phyloP scores from a whole-genome alignment of 2,797 vertebrate genomes.

The Alfaro cultratus region DNA sequence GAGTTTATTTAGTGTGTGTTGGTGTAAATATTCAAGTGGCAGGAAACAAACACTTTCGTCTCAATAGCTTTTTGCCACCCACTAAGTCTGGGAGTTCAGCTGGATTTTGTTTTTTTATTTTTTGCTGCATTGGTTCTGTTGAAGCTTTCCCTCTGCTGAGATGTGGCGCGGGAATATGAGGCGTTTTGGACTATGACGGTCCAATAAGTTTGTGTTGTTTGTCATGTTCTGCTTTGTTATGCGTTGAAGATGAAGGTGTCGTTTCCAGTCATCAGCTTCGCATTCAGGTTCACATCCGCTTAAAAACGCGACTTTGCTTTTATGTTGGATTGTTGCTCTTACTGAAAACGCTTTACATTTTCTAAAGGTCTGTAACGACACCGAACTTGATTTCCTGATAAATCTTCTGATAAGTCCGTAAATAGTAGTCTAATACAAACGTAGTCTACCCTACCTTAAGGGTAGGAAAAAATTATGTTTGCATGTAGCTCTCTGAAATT shows the following conservation, averaged over 20 bases:
- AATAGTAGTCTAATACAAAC: neutral
- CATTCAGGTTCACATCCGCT: neutral
- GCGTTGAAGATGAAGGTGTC: neutral
- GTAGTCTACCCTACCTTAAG: no score
- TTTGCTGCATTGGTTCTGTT: conserved; percentile 31
- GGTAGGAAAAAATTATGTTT: neutral
- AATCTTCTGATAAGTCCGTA: neutral
- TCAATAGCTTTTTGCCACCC: neutral
- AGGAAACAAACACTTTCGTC: conserved; percentile 34
- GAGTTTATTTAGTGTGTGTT: conserved; percentile 17
- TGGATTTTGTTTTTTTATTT: conserved; percentile 17
- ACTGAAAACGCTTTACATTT: neutral
- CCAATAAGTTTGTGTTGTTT: conserved; percentile 12
- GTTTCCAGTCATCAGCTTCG: neutral
- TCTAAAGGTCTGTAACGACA: neutral
- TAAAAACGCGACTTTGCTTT: neutral
- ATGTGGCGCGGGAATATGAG: conserved; percentile 43
- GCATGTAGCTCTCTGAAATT: neutral
- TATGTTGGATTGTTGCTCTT: neutral
- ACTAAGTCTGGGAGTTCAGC: conserved; percentile 41
- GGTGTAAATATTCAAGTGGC: conserved; percentile 29
- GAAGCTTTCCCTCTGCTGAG: conserved; percentile 18
- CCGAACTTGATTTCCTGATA: neutral
- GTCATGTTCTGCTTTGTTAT: neutral
- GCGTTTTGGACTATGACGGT: conserved; percentile 49